Evolutionary conservation across 2,888 invertebrate species (phyloP), one percentile per base, ranked within the genome.

Genomic region (Tiliacea citrago): DNA sequence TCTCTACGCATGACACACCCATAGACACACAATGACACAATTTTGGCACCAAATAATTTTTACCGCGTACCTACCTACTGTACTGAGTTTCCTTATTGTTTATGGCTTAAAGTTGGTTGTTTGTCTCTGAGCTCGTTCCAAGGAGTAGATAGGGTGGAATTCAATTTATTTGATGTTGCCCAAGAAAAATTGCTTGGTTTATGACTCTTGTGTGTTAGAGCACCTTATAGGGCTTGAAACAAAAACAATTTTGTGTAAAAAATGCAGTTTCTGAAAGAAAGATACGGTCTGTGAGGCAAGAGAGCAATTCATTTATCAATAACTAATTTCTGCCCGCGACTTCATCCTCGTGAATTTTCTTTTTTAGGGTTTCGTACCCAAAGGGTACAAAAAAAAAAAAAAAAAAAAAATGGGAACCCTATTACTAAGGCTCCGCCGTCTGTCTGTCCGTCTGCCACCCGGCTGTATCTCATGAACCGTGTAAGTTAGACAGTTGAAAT

Each of bases 71-170:
- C 29, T 45, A 58, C 29, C 29, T 29, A 29, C 53, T 74, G 49
- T 66, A 68, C 58, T 62, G 68, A 70, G 76, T 82, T 83, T 82
- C 82, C 78, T 83, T 78, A 79, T 83, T 83, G 82, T 85, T 80
- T 83, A 85, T 82, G 76, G 73, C 63, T 73, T 42, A 61, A 82
- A 86, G 73, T 83, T 83, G 13, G 68, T 75, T 77, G 82, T 87
- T 87, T 86, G 82, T 78, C 75, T 75, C 66, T 65, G 7, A 71
- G 55, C 42, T 68, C 47, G 63, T 65, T 73, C 60, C 69, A n/a
- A 61, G 6, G 57, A 73, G 68, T 77, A 68, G 35, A 60, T 69
- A 67, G 72, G 65, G 75, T 68, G 63, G 53, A 80, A 82, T 82
- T 69, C 75, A 78, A 84, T 85, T 79, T 81, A 84, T 83, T 79